phyloP scores from a whole-genome alignment of 2,888 invertebrate genomes.

The Petrophora chlorosata region DNA sequence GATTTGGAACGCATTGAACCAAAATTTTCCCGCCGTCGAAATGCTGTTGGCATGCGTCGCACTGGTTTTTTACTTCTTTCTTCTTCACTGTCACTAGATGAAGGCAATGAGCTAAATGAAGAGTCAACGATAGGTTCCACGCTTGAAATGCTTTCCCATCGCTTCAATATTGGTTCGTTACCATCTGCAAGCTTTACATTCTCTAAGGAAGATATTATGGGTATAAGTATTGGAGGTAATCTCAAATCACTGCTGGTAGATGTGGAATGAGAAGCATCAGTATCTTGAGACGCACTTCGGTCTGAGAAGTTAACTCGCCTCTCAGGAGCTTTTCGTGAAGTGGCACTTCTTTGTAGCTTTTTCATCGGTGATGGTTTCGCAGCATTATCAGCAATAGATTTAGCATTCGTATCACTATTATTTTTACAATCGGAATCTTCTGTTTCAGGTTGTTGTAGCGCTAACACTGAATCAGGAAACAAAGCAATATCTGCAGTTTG shows the following conservation, averaged over 20 bases:
- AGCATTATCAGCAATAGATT: conserved; percentile 45
- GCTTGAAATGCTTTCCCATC: conserved; percentile 87
- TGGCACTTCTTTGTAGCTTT: conserved; percentile 75
- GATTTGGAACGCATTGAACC: conserved; percentile 74
- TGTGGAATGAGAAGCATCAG: conserved; percentile 84
- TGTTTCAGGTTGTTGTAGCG: conserved; percentile 57
- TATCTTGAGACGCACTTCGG: conserved; percentile 84
- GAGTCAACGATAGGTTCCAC: conserved; percentile 88
- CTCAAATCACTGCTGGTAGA: conserved; percentile 85
- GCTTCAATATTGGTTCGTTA: conserved; percentile 70
- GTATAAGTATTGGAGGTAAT: conserved; percentile 88
- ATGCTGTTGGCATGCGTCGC: conserved; percentile 70
- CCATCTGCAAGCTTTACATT: conserved; percentile 72
- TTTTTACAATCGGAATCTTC: conserved; percentile 65
- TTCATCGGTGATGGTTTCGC: conserved; percentile 51
- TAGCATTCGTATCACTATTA: conserved; percentile 52
- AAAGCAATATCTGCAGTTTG: conserved; percentile 56
- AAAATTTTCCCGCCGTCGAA: conserved; percentile 70
- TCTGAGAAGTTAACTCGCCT: conserved; percentile 81
- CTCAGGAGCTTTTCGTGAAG: conserved; percentile 71
- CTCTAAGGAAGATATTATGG: conserved; percentile 86
- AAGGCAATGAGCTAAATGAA: conserved; percentile 84
- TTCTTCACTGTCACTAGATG: conserved; percentile 78
- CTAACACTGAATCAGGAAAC: conserved; percentile 61
- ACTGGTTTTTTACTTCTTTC: conserved; percentile 65